Evolutionary conservation across 2,888 invertebrate species (phyloP).

Genomic region (Gandaritis pyraliata): DNA sequence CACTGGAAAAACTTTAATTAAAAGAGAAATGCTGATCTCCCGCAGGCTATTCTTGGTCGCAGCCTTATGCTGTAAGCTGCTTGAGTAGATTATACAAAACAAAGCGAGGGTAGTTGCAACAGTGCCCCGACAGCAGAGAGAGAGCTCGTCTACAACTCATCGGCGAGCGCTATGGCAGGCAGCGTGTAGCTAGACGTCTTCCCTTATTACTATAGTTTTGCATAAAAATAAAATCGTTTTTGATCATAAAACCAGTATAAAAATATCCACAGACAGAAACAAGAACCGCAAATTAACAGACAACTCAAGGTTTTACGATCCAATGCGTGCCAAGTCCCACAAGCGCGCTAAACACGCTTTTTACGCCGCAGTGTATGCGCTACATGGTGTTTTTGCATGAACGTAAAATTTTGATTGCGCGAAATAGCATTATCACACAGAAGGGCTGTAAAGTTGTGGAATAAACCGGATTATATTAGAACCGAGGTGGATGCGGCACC

Average conservation of each 20-base stretch:
- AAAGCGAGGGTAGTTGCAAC: neutral
- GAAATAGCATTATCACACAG: slow-evolving; percentile 39
- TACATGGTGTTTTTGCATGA: slow-evolving; percentile 26
- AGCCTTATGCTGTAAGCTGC: neutral
- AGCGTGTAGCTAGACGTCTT: neutral
- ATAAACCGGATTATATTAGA: slow-evolving; percentile 10
- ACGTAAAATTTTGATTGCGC: slow-evolving; percentile 38
- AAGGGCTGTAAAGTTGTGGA: slow-evolving; percentile 30
- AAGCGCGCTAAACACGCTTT: slow-evolving; percentile 18
- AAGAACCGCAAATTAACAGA: slow-evolving; percentile 21
- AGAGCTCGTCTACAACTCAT: neutral
- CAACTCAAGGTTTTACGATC: slow-evolving; percentile 34
- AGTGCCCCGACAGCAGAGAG: neutral
- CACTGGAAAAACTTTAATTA: neutral
- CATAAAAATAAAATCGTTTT: neutral
- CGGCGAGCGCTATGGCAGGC: neutral
- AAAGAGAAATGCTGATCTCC: slow-evolving; percentile 1
- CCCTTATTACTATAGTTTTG: neutral
- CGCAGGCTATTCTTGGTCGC: neutral
- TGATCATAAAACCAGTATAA: slow-evolving; percentile 6
- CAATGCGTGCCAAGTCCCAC: slow-evolving; percentile 24
- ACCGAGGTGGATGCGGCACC: neutral
- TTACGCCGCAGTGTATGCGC: slow-evolving; percentile 31
- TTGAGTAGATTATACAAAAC: neutral
- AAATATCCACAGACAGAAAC: slow-evolving; percentile 14